phyloP scores from a whole-genome alignment of 2,113 vertebrate genomes.

The Tachuris rubrigastra region DNA sequence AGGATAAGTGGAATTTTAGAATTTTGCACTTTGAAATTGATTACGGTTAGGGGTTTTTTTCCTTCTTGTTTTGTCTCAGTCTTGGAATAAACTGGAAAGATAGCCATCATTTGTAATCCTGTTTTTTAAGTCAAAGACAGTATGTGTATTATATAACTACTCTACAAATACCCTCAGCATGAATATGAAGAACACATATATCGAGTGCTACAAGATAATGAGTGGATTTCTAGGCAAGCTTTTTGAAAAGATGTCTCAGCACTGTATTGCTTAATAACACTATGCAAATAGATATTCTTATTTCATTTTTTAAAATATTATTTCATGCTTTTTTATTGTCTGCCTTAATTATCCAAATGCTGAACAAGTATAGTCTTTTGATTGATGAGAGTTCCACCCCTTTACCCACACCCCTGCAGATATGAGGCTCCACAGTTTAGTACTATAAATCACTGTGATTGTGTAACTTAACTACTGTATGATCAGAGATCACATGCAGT shows the following conservation, averaged over 20 bases:
- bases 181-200: not conserved
- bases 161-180: not conserved
- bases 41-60: not conserved
- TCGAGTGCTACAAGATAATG: not conserved
- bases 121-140: not conserved
- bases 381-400: slow-evolving; percentile 70
- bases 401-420: slow-evolving; percentile 56
- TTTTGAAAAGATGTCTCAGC: slow-evolving; percentile 34
- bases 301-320: slow-evolving; percentile 49
- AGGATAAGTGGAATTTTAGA: not conserved
- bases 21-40: not conserved
- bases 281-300: slow-evolving; percentile 52
- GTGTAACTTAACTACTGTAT: slow-evolving; percentile 62
- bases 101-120: not conserved
- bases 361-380: slow-evolving; percentile 50
- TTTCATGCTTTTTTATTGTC: slow-evolving; percentile 53
- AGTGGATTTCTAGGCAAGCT: slow-evolving; percentile 24
- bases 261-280: slow-evolving; percentile 17
- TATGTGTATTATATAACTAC: not conserved
- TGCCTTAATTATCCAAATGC: slow-evolving; percentile 61
- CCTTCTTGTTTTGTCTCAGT: not conserved
- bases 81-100: not conserved
- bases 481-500: slow-evolving; percentile 62
- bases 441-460: slow-evolving; percentile 67
- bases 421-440: slow-evolving; percentile 55